Conservation (phyloP, 2,113 vertebrate species). For the Notiomystis cincta region DNA sequence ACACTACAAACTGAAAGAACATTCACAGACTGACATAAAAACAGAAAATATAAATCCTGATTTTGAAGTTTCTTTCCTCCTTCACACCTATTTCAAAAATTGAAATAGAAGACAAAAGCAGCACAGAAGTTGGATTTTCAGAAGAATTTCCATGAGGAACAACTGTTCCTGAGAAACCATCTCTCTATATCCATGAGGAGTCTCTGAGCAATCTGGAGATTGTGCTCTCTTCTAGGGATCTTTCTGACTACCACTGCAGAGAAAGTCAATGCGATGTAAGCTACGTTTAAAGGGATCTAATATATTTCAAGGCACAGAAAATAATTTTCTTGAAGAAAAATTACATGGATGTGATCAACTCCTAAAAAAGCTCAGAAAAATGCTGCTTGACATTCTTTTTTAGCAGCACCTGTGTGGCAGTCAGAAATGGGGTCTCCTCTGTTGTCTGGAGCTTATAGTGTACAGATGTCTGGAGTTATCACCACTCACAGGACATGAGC, state of each 20-base stretch:
- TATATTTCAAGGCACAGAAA: not conserved
- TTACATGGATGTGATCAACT: not conserved
- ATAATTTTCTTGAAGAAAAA: not conserved
- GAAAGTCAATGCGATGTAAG: not conserved
- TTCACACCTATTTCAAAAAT: not conserved
- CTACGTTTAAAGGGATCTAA: not conserved
- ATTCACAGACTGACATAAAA: not conserved
- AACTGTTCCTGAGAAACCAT: not conserved
- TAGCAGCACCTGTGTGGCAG: not conserved
- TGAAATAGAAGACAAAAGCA: not conserved
- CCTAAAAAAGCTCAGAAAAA: not conserved
- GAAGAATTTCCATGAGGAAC: not conserved
- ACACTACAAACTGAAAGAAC: not conserved
- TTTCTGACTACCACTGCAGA: not conserved
- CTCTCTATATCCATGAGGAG: not conserved
- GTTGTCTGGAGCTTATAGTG: not conserved
- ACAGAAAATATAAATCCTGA: not conserved
- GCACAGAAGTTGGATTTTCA: not conserved
- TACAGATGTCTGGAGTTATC: not conserved
- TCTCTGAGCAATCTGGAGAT: not conserved
- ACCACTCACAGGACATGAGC: not conserved
- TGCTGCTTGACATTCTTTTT: not conserved
- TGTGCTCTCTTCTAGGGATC: not conserved
- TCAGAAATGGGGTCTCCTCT: not conserved
- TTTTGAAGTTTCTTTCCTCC: not conserved